Conservation (phyloP, 1,140 invertebrate species). For the Drosophila gunungcola region DNA sequence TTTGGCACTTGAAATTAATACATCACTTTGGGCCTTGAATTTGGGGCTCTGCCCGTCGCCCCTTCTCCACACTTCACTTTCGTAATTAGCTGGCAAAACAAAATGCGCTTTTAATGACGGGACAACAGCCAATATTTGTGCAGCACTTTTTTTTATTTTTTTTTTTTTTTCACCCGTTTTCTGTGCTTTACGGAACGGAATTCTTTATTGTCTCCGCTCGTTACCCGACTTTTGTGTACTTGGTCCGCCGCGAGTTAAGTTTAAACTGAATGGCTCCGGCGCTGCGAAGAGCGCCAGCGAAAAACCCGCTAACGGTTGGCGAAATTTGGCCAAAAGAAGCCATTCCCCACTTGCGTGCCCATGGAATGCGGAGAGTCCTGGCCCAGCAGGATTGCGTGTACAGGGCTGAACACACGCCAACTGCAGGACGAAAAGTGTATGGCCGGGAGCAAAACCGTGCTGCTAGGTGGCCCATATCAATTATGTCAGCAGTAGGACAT, state of each 20-base stretch:
- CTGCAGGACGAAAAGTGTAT: slow-evolving; percentile 32
- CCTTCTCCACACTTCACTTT: slow-evolving; percentile 40
- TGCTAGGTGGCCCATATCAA: slow-evolving; percentile 69
- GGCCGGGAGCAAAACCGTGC: slow-evolving; percentile 24
- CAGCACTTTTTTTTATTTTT: slow-evolving; percentile 49
- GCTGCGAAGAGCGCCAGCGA: slow-evolving; percentile 18
- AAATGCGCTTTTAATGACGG: slow-evolving; percentile 80
- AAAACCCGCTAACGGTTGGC: slow-evolving; percentile 26
- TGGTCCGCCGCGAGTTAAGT: slow-evolving; percentile 74
- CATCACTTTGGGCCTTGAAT: slow-evolving; percentile 37
- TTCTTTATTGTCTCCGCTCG: slow-evolving; percentile 34
- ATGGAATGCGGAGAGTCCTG: slow-evolving; percentile 17
- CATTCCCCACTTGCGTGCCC: slow-evolving; percentile 40
- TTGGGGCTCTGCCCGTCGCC: background rate
- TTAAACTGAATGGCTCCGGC: slow-evolving; percentile 67
- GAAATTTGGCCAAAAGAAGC: slow-evolving; percentile 42
- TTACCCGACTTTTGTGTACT: slow-evolving; percentile 51
- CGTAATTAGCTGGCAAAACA: slow-evolving; percentile 62
- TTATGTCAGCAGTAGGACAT: slow-evolving; percentile 75
- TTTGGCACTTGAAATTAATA: slow-evolving; percentile 57
- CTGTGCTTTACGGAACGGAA: slow-evolving; percentile 4
- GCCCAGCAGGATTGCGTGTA: slow-evolving; percentile 54
- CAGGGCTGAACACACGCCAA: slow-evolving; percentile 54
- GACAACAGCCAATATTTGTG: slow-evolving; percentile 67
- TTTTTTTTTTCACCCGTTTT: background rate